Evolutionary conservation across 2,797 vertebrate genomes (phyloP).

Genomic region (Silurus lanzhouensis): DNA sequence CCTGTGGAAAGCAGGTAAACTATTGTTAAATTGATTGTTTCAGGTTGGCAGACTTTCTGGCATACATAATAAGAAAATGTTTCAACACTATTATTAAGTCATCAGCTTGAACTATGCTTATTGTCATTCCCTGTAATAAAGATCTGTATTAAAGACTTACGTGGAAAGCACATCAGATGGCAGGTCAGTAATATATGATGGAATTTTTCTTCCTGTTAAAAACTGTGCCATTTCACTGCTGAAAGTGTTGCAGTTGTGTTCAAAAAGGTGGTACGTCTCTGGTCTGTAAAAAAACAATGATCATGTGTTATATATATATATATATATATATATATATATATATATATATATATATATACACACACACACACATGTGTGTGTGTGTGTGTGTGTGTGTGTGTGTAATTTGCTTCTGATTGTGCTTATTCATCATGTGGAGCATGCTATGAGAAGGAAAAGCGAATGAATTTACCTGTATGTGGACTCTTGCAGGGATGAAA

Average conservation of each 20-base stretch:
- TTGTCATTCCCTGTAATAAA: background rate
- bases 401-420: background rate
- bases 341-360: no score
- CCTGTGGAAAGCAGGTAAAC: slow-evolving; percentile 65
- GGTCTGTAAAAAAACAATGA: slow-evolving; percentile 71
- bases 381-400: no score
- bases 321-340: no score
- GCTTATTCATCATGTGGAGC: background rate
- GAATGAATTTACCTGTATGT: slow-evolving; percentile 71
- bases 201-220: slow-evolving; percentile 90
- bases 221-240: slow-evolving; percentile 97
- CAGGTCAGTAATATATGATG: slow-evolving; percentile 96
- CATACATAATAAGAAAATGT: background rate
- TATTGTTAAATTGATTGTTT: background rate
- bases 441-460: background rate
- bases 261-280: slow-evolving; percentile 91
- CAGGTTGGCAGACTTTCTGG: background rate
- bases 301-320: no score
- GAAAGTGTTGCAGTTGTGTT: slow-evolving; percentile 99
- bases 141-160: slow-evolving; percentile 77
- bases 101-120: background rate
- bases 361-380: no score
- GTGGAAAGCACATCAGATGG: slow-evolving; percentile 95
- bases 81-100: background rate
- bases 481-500: slow-evolving; percentile 90